Conservation (phyloP, 2,888 invertebrate species). For the Scaptomyza polygonia region DNA sequence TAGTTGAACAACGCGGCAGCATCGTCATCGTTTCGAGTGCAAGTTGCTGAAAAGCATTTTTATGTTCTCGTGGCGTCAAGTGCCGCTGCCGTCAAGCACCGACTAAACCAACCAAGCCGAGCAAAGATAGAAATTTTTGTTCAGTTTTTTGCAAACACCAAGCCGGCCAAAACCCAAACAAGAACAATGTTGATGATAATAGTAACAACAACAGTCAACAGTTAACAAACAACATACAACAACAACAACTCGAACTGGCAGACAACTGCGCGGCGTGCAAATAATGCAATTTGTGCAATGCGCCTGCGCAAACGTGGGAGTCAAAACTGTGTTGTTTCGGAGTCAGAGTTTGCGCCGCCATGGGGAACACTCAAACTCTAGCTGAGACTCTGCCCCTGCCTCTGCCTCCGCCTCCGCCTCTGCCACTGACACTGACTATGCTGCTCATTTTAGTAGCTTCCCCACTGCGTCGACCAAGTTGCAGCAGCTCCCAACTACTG, state of each 20-base stretch:
- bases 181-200: slow-evolving; percentile 78
- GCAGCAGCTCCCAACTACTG: slow-evolving; percentile 58
- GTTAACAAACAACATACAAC: slow-evolving; percentile 25
- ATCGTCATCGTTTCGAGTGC: slow-evolving; percentile 68
- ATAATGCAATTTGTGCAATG: slow-evolving; percentile 80
- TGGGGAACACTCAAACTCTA: slow-evolving; percentile 24
- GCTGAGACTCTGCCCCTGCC: slow-evolving; percentile 29
- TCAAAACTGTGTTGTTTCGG: slow-evolving; percentile 49
- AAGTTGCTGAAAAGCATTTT: slow-evolving; percentile 78
- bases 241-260: slow-evolving; percentile 34
- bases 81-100: slow-evolving; percentile 63
- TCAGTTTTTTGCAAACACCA: slow-evolving; percentile 22
- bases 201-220: slow-evolving; percentile 68
- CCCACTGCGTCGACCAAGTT: slow-evolving; percentile 65
- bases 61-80: slow-evolving; percentile 79
- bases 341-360: slow-evolving; percentile 36
- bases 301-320: slow-evolving; percentile 76
- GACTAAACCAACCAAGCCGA: neutral
- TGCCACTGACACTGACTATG: slow-evolving; percentile 22
- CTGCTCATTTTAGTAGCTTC: slow-evolving; percentile 77
- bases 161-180: slow-evolving; percentile 58
- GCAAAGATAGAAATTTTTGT: slow-evolving; percentile 48
- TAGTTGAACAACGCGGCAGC: slow-evolving; percentile 60
- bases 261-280: slow-evolving; percentile 73
- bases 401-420: neutral